These are phyloP conservation scores for Actias luna DNA, from an alignment of 2,888 invertebrate species.

Conservation along the genomic window DNA sequence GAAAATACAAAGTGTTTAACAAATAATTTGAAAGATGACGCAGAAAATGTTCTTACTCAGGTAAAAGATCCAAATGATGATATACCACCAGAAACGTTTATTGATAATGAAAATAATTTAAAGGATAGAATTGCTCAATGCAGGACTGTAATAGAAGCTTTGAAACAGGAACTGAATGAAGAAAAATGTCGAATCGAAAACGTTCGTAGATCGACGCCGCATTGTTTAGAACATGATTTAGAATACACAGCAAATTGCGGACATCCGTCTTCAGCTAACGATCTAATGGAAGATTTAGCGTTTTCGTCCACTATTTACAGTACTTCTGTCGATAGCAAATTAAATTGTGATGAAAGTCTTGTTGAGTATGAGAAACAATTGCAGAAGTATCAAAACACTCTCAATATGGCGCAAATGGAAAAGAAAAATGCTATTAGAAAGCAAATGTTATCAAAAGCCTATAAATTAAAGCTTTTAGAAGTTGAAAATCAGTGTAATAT, in stretches of 20 bases:
- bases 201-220: conserved; percentile 37
- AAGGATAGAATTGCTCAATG: conserved; percentile 68
- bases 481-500: conserved; percentile 77
- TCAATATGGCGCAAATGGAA: conserved; percentile 71
- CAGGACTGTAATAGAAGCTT: conserved; percentile 61
- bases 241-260: conserved; percentile 24
- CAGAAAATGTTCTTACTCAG: not conserved
- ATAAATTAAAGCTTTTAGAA: conserved; percentile 66
- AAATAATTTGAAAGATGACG: not conserved
- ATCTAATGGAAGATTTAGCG: conserved; percentile 26
- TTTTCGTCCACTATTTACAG: conserved; percentile 42
- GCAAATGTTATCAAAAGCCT: conserved; percentile 75
- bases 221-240: conserved; percentile 21
- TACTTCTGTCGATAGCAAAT: conserved; percentile 55
- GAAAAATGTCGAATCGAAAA: conserved; percentile 63
- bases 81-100: conserved; percentile 41
- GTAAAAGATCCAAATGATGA: not conserved
- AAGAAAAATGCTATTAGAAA: conserved; percentile 73
- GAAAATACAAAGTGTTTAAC: not conserved
- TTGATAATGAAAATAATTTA: conserved; percentile 59
- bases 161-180: conserved; percentile 63
- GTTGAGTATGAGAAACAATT: conserved; percentile 74
- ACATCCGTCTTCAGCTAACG: conserved; percentile 30
- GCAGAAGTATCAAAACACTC: conserved; percentile 69
- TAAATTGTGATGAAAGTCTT: conserved; percentile 63